Evolutionary conservation across 1,140 invertebrate genomes (phyloP), one percentile per base, ranked within the genome.

Genomic region (Drosophila baimaii): DNA sequence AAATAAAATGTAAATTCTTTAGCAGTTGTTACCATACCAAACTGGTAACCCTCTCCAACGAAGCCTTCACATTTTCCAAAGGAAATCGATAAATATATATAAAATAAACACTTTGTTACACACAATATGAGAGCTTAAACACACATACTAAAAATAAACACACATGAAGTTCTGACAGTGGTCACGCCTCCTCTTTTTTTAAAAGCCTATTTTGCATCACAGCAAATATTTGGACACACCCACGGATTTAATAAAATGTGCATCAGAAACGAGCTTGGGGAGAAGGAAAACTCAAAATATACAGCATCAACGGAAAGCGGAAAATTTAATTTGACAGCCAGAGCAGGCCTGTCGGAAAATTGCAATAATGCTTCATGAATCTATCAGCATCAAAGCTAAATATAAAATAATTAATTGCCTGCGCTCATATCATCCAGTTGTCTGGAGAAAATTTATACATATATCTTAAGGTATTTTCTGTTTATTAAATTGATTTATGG

Each of bases 201-300:
- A 39, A 27, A 59, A n/a, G 44, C 46, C 31, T n/a, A 55, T 29
- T 21, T 63, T 63, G 44, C 58, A 47, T 56, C 59, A 76, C 46
- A 41, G 79, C 64, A 79, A 79, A 79, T 64, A 88, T 70, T 86
- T 86, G 29, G 19, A 23, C 79, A 89, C 83, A 83, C 83, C 83
- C 77, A 3, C 57, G 29, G 39, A 79, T 68, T 74, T 62, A 88
- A 72, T 69, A 73, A 77, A 86, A 56, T 52, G 19, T 29, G 56
- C 52, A 7, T 37, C 29, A 31, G 66, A 82, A 86, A 77, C 82
- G 44, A 82, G 73, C 76, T 86, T 86, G 78, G 56, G 70, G 73
- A 82, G 71, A 75, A 52, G 31, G 35, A 72, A 54, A 72, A 54
- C 47, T 52, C 49, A 79, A 61, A 76, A 79, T 76, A 68, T 85